These are phyloP conservation scores for Pachyrhynchus sulphureomaculatus DNA, from an alignment of 1,140 invertebrate species.

Conservation along the genomic window DNA sequence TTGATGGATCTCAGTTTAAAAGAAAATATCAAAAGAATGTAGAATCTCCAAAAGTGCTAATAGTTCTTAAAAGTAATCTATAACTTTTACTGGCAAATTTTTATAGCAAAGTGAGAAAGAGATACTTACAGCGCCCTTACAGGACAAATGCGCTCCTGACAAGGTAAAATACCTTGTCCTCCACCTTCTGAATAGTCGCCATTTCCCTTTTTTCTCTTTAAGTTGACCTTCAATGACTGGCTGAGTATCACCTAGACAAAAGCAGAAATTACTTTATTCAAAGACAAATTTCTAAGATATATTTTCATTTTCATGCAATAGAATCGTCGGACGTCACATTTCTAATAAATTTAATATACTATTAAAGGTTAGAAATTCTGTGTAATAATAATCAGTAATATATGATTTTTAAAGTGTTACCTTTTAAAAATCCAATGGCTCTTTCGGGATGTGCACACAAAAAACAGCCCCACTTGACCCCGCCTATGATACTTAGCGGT, in stretches of 20 bases:
- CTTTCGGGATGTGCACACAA: slow-evolving; percentile 89
- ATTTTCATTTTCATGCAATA: too few species aligned
- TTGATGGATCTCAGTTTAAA: too few species aligned
- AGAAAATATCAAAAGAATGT: too few species aligned
- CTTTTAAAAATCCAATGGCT: slow-evolving; percentile 76
- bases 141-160: slow-evolving; percentile 86
- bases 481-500: slow-evolving; percentile 13
- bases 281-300: too few species aligned
- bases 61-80: too few species aligned
- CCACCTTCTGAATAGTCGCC: slow-evolving; percentile 88
- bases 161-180: slow-evolving; percentile 91
- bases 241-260: slow-evolving; percentile 57
- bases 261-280: neutral
- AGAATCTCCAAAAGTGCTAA: too few species aligned
- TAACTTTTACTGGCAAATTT: too few species aligned
- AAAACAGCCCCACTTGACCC: slow-evolving; percentile 78
- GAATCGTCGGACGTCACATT: too few species aligned
- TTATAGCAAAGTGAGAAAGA: neutral
- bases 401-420: too few species aligned
- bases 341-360: too few species aligned
- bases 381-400: too few species aligned
- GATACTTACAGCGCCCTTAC: slow-evolving; percentile 76
- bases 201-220: slow-evolving; percentile 93
- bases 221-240: slow-evolving; percentile 87
- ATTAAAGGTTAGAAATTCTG: too few species aligned